These are phyloP conservation scores for Urocolius indicus DNA, from an alignment of 2,113 vertebrate species.

Conservation along the genomic window DNA sequence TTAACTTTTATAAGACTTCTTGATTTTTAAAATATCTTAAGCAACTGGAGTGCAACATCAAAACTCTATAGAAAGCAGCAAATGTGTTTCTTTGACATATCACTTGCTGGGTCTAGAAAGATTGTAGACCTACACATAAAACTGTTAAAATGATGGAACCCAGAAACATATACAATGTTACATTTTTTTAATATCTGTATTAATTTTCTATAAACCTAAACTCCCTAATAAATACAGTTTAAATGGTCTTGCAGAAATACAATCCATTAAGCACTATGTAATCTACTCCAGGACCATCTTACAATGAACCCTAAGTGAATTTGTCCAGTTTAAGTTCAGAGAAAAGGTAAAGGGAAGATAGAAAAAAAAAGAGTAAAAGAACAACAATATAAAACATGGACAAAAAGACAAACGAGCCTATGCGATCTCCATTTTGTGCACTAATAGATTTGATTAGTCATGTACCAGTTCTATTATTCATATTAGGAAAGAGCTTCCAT, in stretches of 20 bases:
- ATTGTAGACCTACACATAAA: not conserved
- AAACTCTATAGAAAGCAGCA: not conserved
- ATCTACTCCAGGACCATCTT: not conserved
- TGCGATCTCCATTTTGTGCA: slow-evolving; percentile 31
- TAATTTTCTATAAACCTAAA: slow-evolving; percentile 53
- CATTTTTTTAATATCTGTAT: slow-evolving; percentile 44
- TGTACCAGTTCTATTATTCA: slow-evolving; percentile 31
- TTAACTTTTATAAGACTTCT: slow-evolving; percentile 61
- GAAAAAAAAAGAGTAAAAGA: not conserved
- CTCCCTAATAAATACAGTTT: slow-evolving; percentile 38
- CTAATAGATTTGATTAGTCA: slow-evolving; percentile 58
- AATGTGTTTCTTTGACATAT: not conserved
- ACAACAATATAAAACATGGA: not conserved
- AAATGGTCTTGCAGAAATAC: slow-evolving; percentile 33
- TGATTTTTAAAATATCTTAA: slow-evolving; percentile 48
- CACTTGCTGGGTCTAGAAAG: not conserved
- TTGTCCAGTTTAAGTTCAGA: slow-evolving; percentile 2
- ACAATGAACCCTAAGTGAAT: slow-evolving; percentile 57
- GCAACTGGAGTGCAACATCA: not conserved
- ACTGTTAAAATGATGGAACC: not conserved
- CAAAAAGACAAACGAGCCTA: slow-evolving; percentile 46
- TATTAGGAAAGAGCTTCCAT: slow-evolving; percentile 41
- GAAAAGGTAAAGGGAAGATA: slow-evolving; percentile 16
- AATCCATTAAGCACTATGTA: slow-evolving; percentile 47
- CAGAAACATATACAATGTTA: not conserved